Evolutionary conservation across 2,888 invertebrate genomes (phyloP).

Genomic region (Minunthozetes semirufus): DNA sequence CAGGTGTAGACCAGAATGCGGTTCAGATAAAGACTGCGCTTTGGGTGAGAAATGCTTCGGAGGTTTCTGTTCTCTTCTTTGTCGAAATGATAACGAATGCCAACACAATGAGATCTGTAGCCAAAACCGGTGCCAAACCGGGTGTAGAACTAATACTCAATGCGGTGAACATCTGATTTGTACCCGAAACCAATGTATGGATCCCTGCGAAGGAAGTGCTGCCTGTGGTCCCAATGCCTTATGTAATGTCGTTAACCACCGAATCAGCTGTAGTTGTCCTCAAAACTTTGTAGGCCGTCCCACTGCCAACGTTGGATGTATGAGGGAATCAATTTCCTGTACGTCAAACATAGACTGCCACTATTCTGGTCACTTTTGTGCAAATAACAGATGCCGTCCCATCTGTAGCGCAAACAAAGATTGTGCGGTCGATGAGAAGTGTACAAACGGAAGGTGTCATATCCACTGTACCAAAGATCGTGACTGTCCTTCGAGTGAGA

Average conservation of each 20-base stretch:
- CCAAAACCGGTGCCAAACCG: conserved; percentile 64
- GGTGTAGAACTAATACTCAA: conserved; percentile 70
- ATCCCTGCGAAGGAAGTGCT: conserved; percentile 68
- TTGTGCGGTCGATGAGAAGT: conserved; percentile 84
- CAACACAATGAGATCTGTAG: conserved; percentile 54
- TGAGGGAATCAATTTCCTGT: conserved; percentile 69
- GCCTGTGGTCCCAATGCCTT: conserved; percentile 76
- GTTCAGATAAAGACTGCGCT: conserved; percentile 71
- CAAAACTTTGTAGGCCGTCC: conserved; percentile 58
- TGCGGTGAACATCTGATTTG: conserved; percentile 72
- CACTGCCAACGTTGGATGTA: conserved; percentile 71
- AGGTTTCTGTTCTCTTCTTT: conserved; percentile 42
- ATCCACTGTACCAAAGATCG: conserved; percentile 75
- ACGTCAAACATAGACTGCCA: conserved; percentile 65
- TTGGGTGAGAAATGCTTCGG: conserved; percentile 45
- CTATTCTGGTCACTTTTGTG: conserved; percentile 62
- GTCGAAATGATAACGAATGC: conserved; percentile 42
- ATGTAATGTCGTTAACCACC: conserved; percentile 68
- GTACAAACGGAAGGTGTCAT: conserved; percentile 73
- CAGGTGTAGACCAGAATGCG: conserved; percentile 59
- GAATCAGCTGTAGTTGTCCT: conserved; percentile 71
- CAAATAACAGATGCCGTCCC: conserved; percentile 63
- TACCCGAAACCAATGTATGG: conserved; percentile 71
- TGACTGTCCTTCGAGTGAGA: conserved; percentile 77
- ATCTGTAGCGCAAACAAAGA: conserved; percentile 67